phyloP scores from a whole-genome alignment of 2,113 vertebrate genomes.

The Galbula dea region DNA sequence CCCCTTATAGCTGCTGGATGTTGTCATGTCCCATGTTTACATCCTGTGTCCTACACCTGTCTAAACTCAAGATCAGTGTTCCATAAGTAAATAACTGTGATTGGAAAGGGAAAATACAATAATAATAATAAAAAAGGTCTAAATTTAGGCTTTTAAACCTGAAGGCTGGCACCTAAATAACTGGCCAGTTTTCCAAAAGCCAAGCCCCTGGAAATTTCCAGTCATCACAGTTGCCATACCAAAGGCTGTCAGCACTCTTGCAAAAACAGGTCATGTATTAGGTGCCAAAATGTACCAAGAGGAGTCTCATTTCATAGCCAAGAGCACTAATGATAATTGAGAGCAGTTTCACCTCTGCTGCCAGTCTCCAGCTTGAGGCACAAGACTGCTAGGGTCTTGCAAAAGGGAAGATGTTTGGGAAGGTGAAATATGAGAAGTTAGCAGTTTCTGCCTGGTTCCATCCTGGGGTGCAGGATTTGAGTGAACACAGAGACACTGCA shows the following conservation, averaged over 20 bases:
- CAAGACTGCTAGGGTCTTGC: background rate
- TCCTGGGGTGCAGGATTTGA: background rate
- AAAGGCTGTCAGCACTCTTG: slow-evolving; percentile 53
- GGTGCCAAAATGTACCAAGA: slow-evolving; percentile 55
- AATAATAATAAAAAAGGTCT: background rate
- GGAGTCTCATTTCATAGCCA: slow-evolving; percentile 37
- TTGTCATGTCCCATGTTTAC: background rate
- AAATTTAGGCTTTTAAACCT: slow-evolving; percentile 30
- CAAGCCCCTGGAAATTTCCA: slow-evolving; percentile 64
- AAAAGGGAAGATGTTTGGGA: background rate
- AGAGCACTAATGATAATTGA: background rate
- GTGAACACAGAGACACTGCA: background rate
- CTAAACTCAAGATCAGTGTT: background rate
- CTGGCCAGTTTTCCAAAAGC: slow-evolving; percentile 50
- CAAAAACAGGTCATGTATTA: slow-evolving; percentile 61
- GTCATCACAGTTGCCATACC: slow-evolving; percentile 60
- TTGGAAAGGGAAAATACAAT: too few species aligned
- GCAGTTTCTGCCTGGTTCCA: background rate
- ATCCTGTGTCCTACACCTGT: background rate
- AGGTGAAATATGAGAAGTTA: background rate
- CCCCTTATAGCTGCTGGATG: background rate
- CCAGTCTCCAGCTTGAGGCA: background rate
- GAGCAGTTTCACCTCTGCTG: slow-evolving; percentile 12
- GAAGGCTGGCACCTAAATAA: slow-evolving; percentile 25
- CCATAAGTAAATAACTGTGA: slow-evolving; percentile 7